Base-by-base conservation (phyloP, 1,140 invertebrate species). In the Orchesella cincta region DNA sequence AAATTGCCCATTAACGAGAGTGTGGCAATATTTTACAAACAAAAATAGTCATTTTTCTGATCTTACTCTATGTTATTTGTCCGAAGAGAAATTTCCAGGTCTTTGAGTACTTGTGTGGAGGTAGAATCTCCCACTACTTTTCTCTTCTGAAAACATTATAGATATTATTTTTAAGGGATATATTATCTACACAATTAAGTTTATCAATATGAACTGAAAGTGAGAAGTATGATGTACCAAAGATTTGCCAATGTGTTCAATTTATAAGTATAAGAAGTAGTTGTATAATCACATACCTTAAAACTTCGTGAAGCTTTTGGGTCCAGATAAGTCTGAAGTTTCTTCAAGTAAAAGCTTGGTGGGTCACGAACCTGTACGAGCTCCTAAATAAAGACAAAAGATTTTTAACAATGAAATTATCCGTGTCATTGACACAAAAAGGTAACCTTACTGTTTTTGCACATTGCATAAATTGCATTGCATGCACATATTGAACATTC, bases 61-160 rank as follows among this genome's bases (percentile, higher is more conserved):
- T 89, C 93, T 92, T 89, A 97, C 95, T 99, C 97, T 84, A 99
- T 99, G 85, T 98, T 95, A 89, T 99, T 99, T 62, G 98, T 99
- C 82, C 98, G 90, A 75, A 99, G 87, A 14, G 98, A 99, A 84
- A 99, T 99, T 89, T 99, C 97, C 82, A 99, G 89, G 88, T 99
- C 97, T 84, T 97, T 90, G 34, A 99, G 88, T 78, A 99, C 95
- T 90, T 98, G 96, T 29, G 98, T 99, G 28, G 97, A 99, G 64
- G 97, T 98, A 14, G 96, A 95, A 85, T 98, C 96, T 51, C 95
- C 94, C 26, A 98, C 92, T 89, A 96, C 94, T 90, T 98, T 98
- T 85, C 96, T 89, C 90, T 96, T 97, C 94, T 97, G 91, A 74
- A 93, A 62, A 92, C n/a, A 87, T 87, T 87, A 85, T 8, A 64